Conservation (phyloP, 1,140 invertebrate genomes). For the Kradibia gibbosae region DNA sequence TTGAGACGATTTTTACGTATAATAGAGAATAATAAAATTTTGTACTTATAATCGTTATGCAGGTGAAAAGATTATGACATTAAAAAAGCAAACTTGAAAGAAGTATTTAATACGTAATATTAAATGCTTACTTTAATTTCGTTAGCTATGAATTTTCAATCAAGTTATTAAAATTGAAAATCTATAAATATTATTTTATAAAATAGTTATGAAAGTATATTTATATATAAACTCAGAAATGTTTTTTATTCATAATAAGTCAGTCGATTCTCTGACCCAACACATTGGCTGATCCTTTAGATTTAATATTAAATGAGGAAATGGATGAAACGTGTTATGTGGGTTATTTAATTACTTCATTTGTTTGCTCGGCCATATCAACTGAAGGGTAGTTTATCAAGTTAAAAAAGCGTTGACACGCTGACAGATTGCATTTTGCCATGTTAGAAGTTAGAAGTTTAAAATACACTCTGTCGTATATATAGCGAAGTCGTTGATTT, state of each 20-base stretch:
- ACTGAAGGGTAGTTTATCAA: not conserved
- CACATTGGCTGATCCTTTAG: not conserved
- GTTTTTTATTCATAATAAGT: not conserved
- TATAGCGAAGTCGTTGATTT: not conserved
- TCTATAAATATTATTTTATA: not conserved
- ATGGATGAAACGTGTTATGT: not conserved
- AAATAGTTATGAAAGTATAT: no score
- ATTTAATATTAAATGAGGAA: not conserved
- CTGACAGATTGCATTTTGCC: not conserved
- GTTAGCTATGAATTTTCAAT: not conserved
- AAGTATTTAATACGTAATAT: no score
- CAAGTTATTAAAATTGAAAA: not conserved
- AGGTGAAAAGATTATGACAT: no score
- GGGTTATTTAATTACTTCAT: not conserved
- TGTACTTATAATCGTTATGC: no score
- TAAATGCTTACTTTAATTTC: no score
- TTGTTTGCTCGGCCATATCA: not conserved
- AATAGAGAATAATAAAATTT: no score
- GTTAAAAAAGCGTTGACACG: not conserved
- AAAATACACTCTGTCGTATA: not conserved
- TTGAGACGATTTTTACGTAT: no score
- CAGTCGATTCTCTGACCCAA: not conserved
- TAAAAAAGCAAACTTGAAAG: no score
- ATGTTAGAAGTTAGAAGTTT: not conserved
- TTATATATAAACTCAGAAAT: not conserved